Evolutionary conservation across 2,113 vertebrate species (phyloP), one percentile per base, ranked within the genome.

Genomic region (Rhinoderma darwinii): DNA sequence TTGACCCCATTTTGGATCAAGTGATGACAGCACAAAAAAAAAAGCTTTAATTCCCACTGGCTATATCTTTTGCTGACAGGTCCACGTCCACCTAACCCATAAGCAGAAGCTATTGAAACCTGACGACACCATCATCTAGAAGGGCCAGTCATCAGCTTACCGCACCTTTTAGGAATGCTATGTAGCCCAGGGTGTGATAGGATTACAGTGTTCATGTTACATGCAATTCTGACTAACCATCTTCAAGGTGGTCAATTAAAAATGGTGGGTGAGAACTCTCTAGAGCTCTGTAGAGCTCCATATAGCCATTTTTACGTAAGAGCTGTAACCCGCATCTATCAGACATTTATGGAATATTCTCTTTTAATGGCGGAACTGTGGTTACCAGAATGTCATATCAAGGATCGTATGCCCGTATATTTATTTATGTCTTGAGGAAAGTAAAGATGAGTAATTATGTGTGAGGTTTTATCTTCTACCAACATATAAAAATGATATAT

Each of bases 401-500:
- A 12, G 17, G 12, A 30, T 63, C 59, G n/a, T 35, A 76, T 41
- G 50, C 39, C 2, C 6, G 44, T 50, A 76, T 50, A 76, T 30
- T 30, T 51, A 35, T 37, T 35, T 54, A 54, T 35, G 5, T 37
- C 30, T 37, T 30, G 25, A 20, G 50, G 50, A 54, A 77, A 75
- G 27, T 74, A 32, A 76, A 76, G 63, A 72, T 37, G 35, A 78
- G 17, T 30, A 54, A 54, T 78, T 41, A 72, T 25, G 17, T 78
- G 50, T 50, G 27, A 78, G 50, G 37, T 35, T 61, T 80, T 81
- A 41, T 30, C 43, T 50, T 51, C 56, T 61, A 63, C 25, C 7
- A 41, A 56, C 75, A 51, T 80, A 54, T 80, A 25, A 20, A 41
- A 43, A 10, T 27, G 78, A 56, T 41, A 81, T 41, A 43, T 77